phyloP scores from a whole-genome alignment of 2,113 vertebrate genomes.

The Choloepus hoffmanni region DNA sequence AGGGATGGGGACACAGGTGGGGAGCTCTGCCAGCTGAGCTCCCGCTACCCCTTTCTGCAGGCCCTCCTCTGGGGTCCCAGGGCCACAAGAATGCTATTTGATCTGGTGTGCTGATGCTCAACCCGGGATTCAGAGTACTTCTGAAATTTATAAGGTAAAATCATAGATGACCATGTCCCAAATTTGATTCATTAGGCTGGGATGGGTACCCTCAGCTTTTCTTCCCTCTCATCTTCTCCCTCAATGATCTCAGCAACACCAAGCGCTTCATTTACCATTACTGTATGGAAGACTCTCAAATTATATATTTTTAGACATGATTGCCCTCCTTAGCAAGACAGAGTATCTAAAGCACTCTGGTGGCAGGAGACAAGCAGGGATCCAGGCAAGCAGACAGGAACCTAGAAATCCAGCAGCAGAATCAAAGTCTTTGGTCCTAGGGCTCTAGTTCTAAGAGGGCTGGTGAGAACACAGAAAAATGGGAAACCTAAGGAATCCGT shows the following conservation, averaged over 20 bases:
- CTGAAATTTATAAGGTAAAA: neutral
- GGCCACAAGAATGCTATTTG: neutral
- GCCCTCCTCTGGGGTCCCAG: neutral
- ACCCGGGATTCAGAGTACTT: neutral
- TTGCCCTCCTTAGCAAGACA: neutral
- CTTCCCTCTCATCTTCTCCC: neutral
- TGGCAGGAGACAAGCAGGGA: neutral
- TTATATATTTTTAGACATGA: neutral
- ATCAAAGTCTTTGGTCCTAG: neutral
- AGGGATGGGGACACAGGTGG: neutral
- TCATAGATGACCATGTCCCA: neutral
- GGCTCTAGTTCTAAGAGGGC: neutral
- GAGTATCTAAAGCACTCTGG: neutral
- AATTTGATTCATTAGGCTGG: neutral
- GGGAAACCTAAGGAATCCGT: neutral
- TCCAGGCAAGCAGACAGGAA: neutral
- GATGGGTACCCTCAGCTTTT: neutral
- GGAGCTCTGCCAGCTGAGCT: neutral
- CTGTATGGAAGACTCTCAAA: neutral
- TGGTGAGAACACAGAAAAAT: neutral
- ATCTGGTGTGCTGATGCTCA: neutral
- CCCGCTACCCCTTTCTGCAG: neutral
- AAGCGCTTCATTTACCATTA: constrained; percentile 17
- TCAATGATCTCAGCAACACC: neutral
- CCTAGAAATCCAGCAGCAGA: neutral